Conservation (phyloP, 2,113 vertebrate genomes). For the Trachemys scripta region DNA sequence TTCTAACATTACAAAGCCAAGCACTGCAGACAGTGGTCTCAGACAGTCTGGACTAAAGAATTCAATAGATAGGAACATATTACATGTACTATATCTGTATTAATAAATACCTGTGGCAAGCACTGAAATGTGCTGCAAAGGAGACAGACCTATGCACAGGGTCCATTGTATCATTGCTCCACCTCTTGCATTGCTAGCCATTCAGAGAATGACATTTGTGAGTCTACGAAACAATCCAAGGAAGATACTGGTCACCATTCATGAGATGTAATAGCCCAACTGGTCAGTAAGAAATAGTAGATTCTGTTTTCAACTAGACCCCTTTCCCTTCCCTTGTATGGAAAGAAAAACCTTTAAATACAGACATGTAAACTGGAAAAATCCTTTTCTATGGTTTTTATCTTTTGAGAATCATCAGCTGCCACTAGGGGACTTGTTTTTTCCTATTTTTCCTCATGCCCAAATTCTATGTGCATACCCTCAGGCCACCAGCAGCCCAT, state of each 20-base stretch:
- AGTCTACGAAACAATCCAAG: fast-evolving
- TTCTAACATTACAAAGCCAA: background rate
- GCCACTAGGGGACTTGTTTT: background rate
- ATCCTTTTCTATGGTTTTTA: too few species aligned
- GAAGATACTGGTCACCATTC: background rate
- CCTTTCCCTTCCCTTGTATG: background rate
- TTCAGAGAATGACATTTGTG: background rate
- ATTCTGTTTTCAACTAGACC: background rate
- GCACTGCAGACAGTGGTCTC: fast-evolving
- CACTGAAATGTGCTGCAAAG: background rate
- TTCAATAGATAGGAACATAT: background rate
- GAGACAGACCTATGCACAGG: background rate
- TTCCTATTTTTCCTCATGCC: background rate
- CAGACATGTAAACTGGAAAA: background rate
- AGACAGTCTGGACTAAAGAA: background rate
- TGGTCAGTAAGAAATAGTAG: background rate
- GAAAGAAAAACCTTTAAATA: background rate
- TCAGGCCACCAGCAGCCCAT: background rate
- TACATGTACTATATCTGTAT: background rate
- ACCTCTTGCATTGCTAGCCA: fast-evolving
- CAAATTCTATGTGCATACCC: fast-evolving
- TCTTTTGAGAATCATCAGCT: background rate
- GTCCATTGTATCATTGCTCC: background rate
- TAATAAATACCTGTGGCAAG: fast-evolving
- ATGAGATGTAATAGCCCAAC: fast-evolving